Evolutionary conservation across 1,140 invertebrate species (phyloP).

Genomic region (Zaprionus inermis): DNA sequence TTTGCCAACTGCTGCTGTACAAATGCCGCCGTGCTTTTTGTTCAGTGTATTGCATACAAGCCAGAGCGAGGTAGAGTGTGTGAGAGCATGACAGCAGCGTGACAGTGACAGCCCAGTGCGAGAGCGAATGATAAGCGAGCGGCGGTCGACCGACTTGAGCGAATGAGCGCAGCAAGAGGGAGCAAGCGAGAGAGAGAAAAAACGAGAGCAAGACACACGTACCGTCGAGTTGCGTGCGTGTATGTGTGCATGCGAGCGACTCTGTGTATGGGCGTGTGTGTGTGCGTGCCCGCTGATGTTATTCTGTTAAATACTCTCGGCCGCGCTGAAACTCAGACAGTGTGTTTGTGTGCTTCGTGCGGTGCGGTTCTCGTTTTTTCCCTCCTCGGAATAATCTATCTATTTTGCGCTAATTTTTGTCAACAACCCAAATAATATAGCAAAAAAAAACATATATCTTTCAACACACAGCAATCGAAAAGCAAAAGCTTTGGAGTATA

Average conservation of each 20-base stretch:
- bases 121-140: conserved; percentile 61
- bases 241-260: neutral
- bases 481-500: conserved; percentile 48
- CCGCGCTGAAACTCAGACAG: conserved; percentile 59
- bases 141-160: conserved; percentile 22
- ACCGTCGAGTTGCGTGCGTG: neutral
- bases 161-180: conserved; percentile 13
- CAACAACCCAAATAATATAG: conserved; percentile 49
- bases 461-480: conserved; percentile 63
- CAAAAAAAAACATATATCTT: conserved; percentile 42
- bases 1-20: conserved; percentile 75
- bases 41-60: conserved; percentile 66
- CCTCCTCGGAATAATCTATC: conserved; percentile 52
- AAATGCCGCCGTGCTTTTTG: conserved; percentile 69
- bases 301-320: conserved; percentile 71
- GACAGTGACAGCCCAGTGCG: conserved; percentile 37
- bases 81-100: conserved; percentile 15
- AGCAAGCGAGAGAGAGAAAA: conserved; percentile 36
- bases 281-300: conserved; percentile 19
- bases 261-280: conserved; percentile 3
- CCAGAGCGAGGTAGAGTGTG: conserved; percentile 19
- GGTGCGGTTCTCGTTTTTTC: conserved; percentile 73
- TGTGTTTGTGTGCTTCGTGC: conserved; percentile 81
- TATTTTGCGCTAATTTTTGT: conserved; percentile 77
- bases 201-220: conserved; percentile 31